phyloP scores from a whole-genome alignment of 2,797 vertebrate species.

The Apogon talboti region DNA sequence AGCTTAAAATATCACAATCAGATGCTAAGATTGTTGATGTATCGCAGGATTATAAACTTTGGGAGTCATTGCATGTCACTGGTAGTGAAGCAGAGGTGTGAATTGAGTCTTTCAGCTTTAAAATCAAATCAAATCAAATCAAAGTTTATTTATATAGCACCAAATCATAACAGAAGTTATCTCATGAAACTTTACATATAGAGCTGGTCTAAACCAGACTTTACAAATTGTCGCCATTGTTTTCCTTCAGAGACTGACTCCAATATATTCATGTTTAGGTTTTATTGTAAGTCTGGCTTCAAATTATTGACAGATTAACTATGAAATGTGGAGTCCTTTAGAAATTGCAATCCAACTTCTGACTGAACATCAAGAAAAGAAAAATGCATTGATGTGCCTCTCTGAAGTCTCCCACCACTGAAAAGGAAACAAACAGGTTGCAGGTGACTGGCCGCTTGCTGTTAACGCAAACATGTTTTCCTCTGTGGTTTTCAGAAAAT shows the following conservation, averaged over 20 bases:
- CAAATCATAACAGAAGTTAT: too few relatives aligned
- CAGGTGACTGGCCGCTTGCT: conserved; percentile 34
- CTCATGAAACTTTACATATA: too few relatives aligned
- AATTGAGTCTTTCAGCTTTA: not conserved
- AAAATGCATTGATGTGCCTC: conserved; percentile 23
- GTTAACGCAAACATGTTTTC: conserved; percentile 46
- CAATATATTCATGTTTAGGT: not conserved
- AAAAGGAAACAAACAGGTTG: conserved; percentile 43
- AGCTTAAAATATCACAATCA: not conserved
- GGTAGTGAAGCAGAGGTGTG: not conserved
- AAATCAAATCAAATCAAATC: too few relatives aligned
- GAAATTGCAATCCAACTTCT: conserved; percentile 14
- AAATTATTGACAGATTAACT: not conserved
- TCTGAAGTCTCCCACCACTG: conserved; percentile 33
- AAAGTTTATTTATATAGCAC: too few relatives aligned
- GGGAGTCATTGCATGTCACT: conserved; percentile 3
- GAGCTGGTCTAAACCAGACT: too few relatives aligned
- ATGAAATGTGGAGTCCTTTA: not conserved
- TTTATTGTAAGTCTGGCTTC: conserved; percentile 3
- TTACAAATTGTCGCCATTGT: too few relatives aligned
- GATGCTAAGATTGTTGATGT: not conserved
- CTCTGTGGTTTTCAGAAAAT: conserved; percentile 23
- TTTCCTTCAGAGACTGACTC: not conserved
- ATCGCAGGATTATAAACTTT: not conserved
- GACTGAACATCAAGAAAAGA: conserved; percentile 30